Conservation (phyloP, 64 coral and sea anemone genomes). For the Montipora efflorescens region DNA sequence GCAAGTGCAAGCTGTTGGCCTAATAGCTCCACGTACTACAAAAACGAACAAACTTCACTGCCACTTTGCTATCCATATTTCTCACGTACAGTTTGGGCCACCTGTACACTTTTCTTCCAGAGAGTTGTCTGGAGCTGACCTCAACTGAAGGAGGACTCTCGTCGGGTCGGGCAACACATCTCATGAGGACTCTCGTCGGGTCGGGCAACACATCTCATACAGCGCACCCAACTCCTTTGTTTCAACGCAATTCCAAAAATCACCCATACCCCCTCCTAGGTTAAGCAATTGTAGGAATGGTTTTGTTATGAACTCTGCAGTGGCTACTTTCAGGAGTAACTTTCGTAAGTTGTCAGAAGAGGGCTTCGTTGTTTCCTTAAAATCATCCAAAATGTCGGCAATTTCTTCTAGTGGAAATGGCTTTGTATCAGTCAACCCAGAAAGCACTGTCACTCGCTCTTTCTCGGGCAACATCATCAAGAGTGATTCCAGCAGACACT, state of each 20-base stretch:
- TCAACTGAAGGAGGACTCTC: background rate
- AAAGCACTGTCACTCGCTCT: background rate
- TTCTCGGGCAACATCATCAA: background rate
- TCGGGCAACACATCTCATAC: background rate
- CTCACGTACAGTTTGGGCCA: background rate
- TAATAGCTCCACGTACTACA: constrained; percentile 1
- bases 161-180: constrained; percentile 1
- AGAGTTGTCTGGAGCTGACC: background rate
- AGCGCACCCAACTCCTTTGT: constrained; percentile 18
- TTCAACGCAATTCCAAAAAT: constrained; percentile 20
- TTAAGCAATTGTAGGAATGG: constrained; percentile 7
- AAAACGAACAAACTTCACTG: constrained; percentile 10
- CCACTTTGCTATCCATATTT: background rate
- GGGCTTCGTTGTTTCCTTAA: constrained; percentile 15
- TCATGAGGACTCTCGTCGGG: background rate
- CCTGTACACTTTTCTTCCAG: constrained; percentile 36
- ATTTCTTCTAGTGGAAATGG: constrained; percentile 34
- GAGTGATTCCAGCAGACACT: background rate
- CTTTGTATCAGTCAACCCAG: background rate
- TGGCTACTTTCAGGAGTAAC: constrained; percentile 20
- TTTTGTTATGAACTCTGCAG: constrained; percentile 44
- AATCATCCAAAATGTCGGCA: constrained; percentile 51
- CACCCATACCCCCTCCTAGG: constrained; percentile 50
- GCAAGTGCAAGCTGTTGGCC: constrained; percentile 35
- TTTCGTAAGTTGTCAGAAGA: constrained; percentile 5